Base-by-base conservation (phyloP, 2,797 vertebrate species). In the Liparis tanakae region DNA sequence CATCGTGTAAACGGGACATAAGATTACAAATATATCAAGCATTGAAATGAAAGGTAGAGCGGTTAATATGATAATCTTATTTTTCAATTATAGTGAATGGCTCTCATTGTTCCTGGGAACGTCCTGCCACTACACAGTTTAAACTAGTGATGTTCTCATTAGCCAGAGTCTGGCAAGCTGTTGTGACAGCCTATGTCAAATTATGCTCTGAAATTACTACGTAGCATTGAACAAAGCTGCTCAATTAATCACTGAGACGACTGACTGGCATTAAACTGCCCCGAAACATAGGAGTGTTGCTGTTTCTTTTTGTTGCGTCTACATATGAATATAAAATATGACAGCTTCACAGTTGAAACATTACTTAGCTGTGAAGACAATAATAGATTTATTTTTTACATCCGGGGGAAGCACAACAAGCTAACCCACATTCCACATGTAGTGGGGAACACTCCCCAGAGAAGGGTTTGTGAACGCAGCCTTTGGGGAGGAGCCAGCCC, bases 101-200 rank as follows among this genome's bases (percentile, higher is more conserved):
- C 25, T 70, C 34, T 46, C 48, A 66, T 72, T 67, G 30, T 79
- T 72, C n/a, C 39, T 34, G 53, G 30, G 78, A 77, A 72, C 3
- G 4, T 85, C 75, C 51, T 60, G 70, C 74, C 36, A 62, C 64
- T 67, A 22, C 18, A 30, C 63, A 17, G 36, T 83, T 73, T 55
- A 67, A 84, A 74, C 74, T 69, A 64, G 39, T 43, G 51, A 80
- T 80, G 10, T 53, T 79, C 69, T 83, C 77, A 80, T 82, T 76
- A 62, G 57, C 22, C 33, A 37, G 54, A 50, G 60, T 61, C 61
- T 78, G 81, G 80, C 59, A 70, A 66, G 67, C 59, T 87, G 84
- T 76, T 84, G 76, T 84, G 84, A 76, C 80, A 71, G 56, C 72
- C 72, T 67, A 63, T 74, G 69, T 80, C 78, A 81, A 80, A 80